Evolutionary conservation across 2,113 vertebrate genomes (phyloP).

Genomic region (Amphilophus citrinellus): DNA sequence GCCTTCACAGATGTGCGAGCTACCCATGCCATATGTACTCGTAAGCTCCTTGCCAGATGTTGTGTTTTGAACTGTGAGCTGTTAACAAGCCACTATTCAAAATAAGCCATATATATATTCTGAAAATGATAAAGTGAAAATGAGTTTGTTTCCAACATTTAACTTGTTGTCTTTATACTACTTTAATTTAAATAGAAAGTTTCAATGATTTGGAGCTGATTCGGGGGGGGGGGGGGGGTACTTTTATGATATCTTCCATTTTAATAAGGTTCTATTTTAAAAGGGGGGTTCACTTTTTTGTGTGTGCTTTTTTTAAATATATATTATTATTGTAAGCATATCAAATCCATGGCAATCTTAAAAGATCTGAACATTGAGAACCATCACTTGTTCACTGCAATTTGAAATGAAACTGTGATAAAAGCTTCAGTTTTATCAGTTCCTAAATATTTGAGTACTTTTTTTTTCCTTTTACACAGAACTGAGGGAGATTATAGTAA

Average conservation of each 20-base stretch:
- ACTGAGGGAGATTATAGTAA: conserved; percentile 29
- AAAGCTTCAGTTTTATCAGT: neutral
- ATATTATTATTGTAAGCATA: neutral
- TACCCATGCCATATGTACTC: neutral
- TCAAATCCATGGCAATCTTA: neutral
- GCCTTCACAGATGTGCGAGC: neutral
- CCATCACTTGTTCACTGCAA: neutral
- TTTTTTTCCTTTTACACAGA: neutral
- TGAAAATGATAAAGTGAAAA: too few species aligned
- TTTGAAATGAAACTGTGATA: neutral
- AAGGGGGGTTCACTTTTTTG: neutral
- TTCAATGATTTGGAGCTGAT: too few species aligned
- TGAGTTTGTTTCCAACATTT: neutral
- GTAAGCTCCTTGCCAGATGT: neutral
- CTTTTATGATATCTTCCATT: neutral
- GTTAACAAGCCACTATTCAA: neutral
- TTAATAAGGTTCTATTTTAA: too few species aligned
- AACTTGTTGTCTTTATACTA: neutral
- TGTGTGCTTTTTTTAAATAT: neutral
- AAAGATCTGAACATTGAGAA: neutral
- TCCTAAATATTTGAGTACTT: neutral
- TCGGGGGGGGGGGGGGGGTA: too few species aligned
- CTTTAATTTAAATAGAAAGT: neutral
- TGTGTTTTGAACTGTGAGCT: neutral
- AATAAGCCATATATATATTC: neutral